Base-by-base conservation (phyloP, 2,113 vertebrate genomes). In the Callospermophilus lateralis region DNA sequence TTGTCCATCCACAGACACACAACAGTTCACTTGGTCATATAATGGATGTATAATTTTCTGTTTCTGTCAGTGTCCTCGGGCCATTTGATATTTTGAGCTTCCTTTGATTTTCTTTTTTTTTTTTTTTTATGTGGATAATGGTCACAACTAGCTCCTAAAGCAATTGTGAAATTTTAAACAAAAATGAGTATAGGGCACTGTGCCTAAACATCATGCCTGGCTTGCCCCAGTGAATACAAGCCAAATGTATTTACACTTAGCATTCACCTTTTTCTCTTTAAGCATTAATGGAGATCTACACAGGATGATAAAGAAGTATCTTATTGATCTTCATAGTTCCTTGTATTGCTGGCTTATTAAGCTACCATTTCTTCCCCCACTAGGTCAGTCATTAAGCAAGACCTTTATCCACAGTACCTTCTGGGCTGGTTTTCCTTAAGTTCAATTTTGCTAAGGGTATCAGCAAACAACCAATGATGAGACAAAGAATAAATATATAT, bases 361-460 rank as follows among this genome's bases (percentile, higher is more conserved):
- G 13, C 22, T 28, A 26, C 79, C 37, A 20, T 22, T 48, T 68
- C 19, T 67, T 48, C 4, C 39, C 39, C 15, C 68, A 16, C 4
- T 2, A 10, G 9, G 28, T n/a, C 76, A 48, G 24, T 85, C 86
- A 76, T 34, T 6, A 4, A 8, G 24, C 72, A 53, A 37, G 17
- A 12, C 32, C 22, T 20, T 58, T 24, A 34, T 6, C 53, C 4
- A 8, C 30, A 12, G 24, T 0, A 3, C 15, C 3, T 3, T 15
- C 22, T 26, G 12, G 32, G 85, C 74, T 39, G 58, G 15, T 24
- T 22, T 22, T 48, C 8, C 30, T 26, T 0, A 9, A 28, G 0
- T 48, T 53, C 20, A 11, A 22, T 80, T 93, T 70, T 90, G 73
- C 42, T 24, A 68, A 37, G 30, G 8, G 26, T 87, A 9, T 11